phyloP scores from a whole-genome alignment of 2,888 invertebrate species.

The Sphecodes monilicornis region DNA sequence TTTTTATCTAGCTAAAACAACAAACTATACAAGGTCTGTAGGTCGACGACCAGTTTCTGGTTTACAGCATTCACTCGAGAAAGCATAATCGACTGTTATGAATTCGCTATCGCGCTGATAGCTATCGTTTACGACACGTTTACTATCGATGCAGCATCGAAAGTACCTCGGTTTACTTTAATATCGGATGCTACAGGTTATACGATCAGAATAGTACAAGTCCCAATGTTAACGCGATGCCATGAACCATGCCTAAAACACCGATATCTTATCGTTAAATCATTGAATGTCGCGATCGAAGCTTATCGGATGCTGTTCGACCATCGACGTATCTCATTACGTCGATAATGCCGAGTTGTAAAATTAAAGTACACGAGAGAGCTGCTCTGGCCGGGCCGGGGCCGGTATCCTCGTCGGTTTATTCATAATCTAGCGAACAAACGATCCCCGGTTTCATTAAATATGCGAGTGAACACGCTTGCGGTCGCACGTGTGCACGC shows the following conservation, averaged over 20 bases:
- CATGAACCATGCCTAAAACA: conserved; percentile 4
- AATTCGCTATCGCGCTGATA: neutral
- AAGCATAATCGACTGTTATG: neutral
- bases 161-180: neutral
- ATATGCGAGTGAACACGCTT: conserved; percentile 28
- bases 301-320: neutral
- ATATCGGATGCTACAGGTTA: neutral
- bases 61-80: neutral
- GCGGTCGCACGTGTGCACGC: neutral
- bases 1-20: neutral
- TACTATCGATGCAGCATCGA: neutral
- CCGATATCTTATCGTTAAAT: neutral
- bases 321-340: neutral
- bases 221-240: neutral
- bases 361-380: neutral
- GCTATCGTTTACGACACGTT: neutral
- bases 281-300: neutral
- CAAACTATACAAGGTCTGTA: neutral
- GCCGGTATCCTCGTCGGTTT: neutral
- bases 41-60: neutral
- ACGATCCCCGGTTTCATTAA: conserved; percentile 16
- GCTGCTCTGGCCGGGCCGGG: neutral
- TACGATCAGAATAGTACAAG: neutral
- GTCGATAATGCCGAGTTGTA: neutral
- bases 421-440: conserved; percentile 30